Evolutionary conservation across 2,888 invertebrate genomes (phyloP).

Genomic region (Malacosoma neustria): DNA sequence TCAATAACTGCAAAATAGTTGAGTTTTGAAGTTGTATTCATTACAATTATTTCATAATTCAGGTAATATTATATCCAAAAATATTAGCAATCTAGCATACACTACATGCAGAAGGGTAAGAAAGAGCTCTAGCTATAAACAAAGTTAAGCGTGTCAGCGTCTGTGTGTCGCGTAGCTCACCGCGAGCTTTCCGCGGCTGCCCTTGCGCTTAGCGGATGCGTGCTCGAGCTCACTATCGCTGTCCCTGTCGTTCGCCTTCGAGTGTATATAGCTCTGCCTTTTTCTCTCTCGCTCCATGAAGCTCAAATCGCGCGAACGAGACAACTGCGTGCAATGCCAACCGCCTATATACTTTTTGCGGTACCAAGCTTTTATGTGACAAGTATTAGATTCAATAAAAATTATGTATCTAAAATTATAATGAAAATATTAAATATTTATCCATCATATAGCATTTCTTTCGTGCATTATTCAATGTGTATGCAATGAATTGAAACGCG

Average conservation of each 20-base stretch:
- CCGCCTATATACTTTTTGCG: constrained; percentile 29
- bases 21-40: too few relatives aligned
- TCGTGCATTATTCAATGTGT: too few relatives aligned
- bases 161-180: constrained; percentile 60
- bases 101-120: too few relatives aligned
- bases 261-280: constrained; percentile 68
- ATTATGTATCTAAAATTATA: background rate
- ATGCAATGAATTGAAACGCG: too few relatives aligned
- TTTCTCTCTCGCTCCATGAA: constrained; percentile 69
- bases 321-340: constrained; percentile 66
- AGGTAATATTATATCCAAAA: too few relatives aligned
- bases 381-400: constrained; percentile 6
- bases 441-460: too few relatives aligned
- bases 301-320: constrained; percentile 63
- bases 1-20: too few relatives aligned
- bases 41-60: too few relatives aligned
- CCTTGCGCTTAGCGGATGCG: constrained; percentile 65
- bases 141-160: background rate
- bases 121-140: too few relatives aligned
- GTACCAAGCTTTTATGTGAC: constrained; percentile 21
- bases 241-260: constrained; percentile 76
- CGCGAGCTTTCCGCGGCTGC: constrained; percentile 82
- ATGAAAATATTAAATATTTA: background rate
- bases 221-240: constrained; percentile 92
- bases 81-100: too few relatives aligned